Conservation (phyloP, 2,888 invertebrate species). For the Drosophila quinaria region DNA sequence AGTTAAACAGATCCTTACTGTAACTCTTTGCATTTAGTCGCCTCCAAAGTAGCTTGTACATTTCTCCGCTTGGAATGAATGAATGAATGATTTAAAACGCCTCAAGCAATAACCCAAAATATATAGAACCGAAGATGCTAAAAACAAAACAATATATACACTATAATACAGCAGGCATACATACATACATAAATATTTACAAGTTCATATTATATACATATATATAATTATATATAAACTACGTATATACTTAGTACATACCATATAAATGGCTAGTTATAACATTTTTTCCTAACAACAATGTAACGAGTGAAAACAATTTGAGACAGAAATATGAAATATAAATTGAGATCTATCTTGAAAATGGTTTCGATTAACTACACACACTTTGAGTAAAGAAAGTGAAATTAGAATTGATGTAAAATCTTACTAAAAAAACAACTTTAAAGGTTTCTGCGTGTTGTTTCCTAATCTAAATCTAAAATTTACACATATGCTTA, state of each 20-base stretch:
- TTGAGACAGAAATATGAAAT: slow-evolving; percentile 6
- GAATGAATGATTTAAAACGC: slow-evolving; percentile 40
- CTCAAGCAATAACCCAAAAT: slow-evolving; percentile 78
- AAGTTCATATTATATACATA: slow-evolving; percentile 19
- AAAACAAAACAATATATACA: slow-evolving; percentile 29
- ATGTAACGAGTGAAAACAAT: slow-evolving; percentile 13
- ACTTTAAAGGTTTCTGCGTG: slow-evolving; percentile 77
- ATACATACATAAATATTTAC: slow-evolving; percentile 12
- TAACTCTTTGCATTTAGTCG: slow-evolving; percentile 68
- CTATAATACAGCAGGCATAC: slow-evolving; percentile 38
- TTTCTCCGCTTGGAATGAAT: slow-evolving; percentile 31
- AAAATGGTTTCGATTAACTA: slow-evolving; percentile 71
- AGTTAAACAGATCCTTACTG: slow-evolving; percentile 23
- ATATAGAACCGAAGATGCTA: slow-evolving; percentile 79
- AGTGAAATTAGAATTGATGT: slow-evolving; percentile 36
- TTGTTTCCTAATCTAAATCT: slow-evolving; percentile 72
- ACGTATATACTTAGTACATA: slow-evolving; percentile 34
- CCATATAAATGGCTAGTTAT: slow-evolving; percentile 42
- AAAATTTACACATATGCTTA: slow-evolving; percentile 22
- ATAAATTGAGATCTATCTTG: slow-evolving; percentile 17
- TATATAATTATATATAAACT: slow-evolving; percentile 24
- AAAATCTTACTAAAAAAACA: slow-evolving; percentile 43
- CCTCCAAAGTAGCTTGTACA: slow-evolving; percentile 50
- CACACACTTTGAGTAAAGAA: no score
- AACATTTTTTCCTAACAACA: slow-evolving; percentile 24